Evolutionary conservation across 92 coral and sea anemone genomes (phyloP), one percentile per base, ranked within the genome.

Genomic region (Montipora capitata): DNA sequence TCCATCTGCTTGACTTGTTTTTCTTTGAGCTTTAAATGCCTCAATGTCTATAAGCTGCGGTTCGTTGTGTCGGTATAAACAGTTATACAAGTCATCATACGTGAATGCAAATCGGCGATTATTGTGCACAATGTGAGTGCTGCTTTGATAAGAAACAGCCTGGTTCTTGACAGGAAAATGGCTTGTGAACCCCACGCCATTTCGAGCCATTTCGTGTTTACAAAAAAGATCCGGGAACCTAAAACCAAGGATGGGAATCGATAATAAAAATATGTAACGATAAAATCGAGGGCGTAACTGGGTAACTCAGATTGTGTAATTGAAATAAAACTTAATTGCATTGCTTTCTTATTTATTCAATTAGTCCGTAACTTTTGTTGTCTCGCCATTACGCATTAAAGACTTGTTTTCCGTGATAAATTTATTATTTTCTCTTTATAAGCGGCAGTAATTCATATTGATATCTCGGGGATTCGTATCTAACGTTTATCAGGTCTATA

Each of bases 61-160:
- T 27, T 92, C 96, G 39, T 89, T 90, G 12, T 94, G 96, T 54
- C 94, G 82, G 78, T 94, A 95, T 72, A 95, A 83, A 40, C 94
- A 90, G 65, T 94, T 86, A 87, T 93, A 89, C 41, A 95, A 89
- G 70, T 95, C 98, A 72, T 79, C 91, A 74, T 87, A 95, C 7
- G 96, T 90, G 44, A 95, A 95, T 8, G 93, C 66, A 66, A 90
- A 90, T 61, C 88, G 91, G 40, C 89, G 42, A 13, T 79, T 69
- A 65, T 79, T 72, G 78, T 72, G 78, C 16, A 61, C n/a, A 65
- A 75, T 72, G 82, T 72, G 78, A 3, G 61, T 15, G 38, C 40
- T 62, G 48, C 75, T 67, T 65, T 62, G 85, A 57, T 41, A 87
- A 72, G 52, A 48, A 48, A 68, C 43, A 74, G 87, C 18, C 76